Evolutionary conservation across 2,888 invertebrate species (phyloP), one percentile per base, ranked within the genome.

Genomic region (Gymnocheta viridis): DNA sequence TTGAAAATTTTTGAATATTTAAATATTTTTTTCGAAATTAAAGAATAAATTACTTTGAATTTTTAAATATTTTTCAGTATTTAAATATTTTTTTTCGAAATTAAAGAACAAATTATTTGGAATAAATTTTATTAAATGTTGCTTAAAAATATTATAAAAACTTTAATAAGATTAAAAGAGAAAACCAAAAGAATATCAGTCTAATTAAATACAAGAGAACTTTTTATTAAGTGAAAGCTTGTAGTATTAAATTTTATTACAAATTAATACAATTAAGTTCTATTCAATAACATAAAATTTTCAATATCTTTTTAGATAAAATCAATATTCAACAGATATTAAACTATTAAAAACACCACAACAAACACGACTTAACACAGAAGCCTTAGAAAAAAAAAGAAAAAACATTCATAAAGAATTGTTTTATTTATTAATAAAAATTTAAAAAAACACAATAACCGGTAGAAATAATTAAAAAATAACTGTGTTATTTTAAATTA

Each of bases 401-500:
- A 27, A 62, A 62, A 44, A 2, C 14, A n/a, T 62, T 35, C 12
- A 60, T 38, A n/a, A 38, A 62, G 38, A 62, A 9, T 62, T 19
- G 4, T 10, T 44, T 24, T 41, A n/a, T n/a, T n/a, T n/a, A n/a
- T n/a, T 6, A 12, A 32, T n/a, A 47, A n/a, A n/a, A 72, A n/a
- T n/a, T n/a, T n/a, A n/a, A n/a, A n/a, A n/a, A n/a, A 29, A 10
- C 58, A 56, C 24, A 80, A 67, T 60, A 58, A 60, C 76, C 54
- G 38, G 64, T 51, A 76, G 54, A 78, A 74, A 67, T 22, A 78
- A 69, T 82, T 78, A 78, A 47, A 77, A 81, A 69, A 70, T 69
- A 82, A 85, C 70, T 54, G 78, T 44, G 58, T 62, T 41, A 24
- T 44, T 60, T 69, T 56, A 32, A 32, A 35, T 67, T 47, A 41